Evolutionary conservation across 2,113 vertebrate species (phyloP).

Genomic region (Lucifuga dentata): DNA sequence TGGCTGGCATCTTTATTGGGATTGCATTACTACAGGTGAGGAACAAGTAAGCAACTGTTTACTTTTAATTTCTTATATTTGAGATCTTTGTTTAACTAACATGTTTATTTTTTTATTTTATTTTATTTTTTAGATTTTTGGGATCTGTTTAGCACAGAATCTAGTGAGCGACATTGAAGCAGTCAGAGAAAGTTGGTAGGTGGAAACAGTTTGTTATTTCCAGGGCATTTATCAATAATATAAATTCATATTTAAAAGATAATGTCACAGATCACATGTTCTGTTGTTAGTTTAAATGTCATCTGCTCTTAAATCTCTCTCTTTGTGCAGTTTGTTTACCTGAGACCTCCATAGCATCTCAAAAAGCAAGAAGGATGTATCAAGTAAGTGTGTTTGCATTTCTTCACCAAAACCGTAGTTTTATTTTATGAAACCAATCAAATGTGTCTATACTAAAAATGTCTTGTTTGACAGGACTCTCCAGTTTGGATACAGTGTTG

Average conservation of each 20-base stretch:
- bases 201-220: conserved; percentile 10
- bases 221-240: no score
- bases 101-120: background rate
- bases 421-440: no score
- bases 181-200: conserved; percentile 97
- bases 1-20: conserved; percentile 98
- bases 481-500: conserved; percentile 24
- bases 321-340: conserved; percentile 81
- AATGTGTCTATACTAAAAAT: background rate
- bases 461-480: conserved; percentile 50
- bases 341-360: conserved; percentile 58
- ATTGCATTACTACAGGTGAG: conserved; percentile 95
- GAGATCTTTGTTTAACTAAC: background rate
- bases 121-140: conserved; percentile 89
- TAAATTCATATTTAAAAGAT: no score
- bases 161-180: conserved; percentile 98
- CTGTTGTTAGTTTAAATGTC: background rate
- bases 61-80: background rate
- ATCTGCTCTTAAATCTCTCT: conserved; percentile 1
- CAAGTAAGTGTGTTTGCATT: conserved; percentile 42
- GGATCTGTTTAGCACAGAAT: conserved; percentile 98
- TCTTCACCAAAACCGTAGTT: background rate
- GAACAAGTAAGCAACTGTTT: background rate
- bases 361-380: conserved; percentile 51
- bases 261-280: no score